Conservation (phyloP, 1,140 invertebrate genomes). For the Penaeus japonicus region DNA sequence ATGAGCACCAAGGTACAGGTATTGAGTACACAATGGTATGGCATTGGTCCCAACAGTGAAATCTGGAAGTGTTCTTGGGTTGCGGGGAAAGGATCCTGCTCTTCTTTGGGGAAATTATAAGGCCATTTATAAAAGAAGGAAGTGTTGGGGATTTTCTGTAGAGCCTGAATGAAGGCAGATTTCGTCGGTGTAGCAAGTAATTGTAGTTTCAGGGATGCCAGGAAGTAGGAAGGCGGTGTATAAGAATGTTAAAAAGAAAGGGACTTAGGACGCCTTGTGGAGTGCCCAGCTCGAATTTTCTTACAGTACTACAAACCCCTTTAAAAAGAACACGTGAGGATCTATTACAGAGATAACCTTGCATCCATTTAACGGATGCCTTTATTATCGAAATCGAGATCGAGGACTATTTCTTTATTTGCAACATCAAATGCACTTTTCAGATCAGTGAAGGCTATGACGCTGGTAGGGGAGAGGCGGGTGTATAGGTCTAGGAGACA, state of each 20-base stretch:
- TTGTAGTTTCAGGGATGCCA: background rate
- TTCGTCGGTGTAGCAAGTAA: background rate
- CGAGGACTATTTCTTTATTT: background rate
- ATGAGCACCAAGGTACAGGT: background rate
- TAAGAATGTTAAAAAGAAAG: constrained; percentile 18
- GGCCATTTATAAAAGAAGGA: background rate
- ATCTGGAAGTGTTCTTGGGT: background rate
- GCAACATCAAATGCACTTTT: background rate
- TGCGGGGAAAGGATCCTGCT: background rate
- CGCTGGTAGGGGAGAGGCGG: background rate
- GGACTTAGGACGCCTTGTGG: background rate
- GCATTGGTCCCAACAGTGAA: background rate
- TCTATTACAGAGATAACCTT: background rate
- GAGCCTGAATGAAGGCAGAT: constrained; percentile 14
- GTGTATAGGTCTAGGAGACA: constrained; percentile 10
- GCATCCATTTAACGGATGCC: background rate
- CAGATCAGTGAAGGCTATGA: background rate
- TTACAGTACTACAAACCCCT: background rate
- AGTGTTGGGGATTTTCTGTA: background rate
- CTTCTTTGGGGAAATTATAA: background rate
- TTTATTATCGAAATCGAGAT: background rate
- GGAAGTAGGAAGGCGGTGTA: background rate
- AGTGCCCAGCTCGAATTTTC: background rate
- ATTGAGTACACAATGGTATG: background rate
- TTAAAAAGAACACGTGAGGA: background rate